phyloP scores from a whole-genome alignment of 2,888 invertebrate genomes.

The Ashinkailepas kermadecensis region DNA sequence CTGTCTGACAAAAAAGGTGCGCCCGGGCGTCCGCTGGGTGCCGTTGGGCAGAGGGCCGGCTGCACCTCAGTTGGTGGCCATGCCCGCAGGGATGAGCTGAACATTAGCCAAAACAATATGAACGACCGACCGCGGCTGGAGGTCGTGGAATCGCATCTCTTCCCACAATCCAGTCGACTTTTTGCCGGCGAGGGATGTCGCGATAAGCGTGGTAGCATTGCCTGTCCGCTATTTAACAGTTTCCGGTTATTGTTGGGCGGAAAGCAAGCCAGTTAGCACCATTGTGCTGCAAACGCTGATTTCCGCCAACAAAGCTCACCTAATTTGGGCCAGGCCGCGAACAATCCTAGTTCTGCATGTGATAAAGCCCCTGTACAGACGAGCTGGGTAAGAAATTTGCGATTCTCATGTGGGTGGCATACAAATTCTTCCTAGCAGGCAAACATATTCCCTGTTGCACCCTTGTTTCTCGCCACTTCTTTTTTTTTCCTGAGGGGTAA shows the following conservation, averaged over 20 bases:
- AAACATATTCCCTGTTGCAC: neutral
- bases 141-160: no score
- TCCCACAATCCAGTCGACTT: neutral
- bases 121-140: neutral
- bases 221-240: neutral
- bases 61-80: no score
- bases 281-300: neutral
- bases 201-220: neutral
- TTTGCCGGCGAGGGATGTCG: neutral
- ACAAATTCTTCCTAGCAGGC: neutral
- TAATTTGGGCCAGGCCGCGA: neutral
- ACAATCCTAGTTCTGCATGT: neutral
- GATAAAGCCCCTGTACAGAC: neutral
- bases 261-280: neutral
- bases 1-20: neutral
- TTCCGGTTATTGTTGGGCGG: neutral
- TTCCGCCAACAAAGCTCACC: neutral
- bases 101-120: slow-evolving; percentile 19
- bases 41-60: neutral
- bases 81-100: neutral
- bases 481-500: no score
- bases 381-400: neutral
- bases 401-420: neutral
- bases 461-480: neutral
- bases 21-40: neutral